Evolutionary conservation across 2,888 invertebrate genomes (phyloP).

Genomic region (Platerodrilus igneus): DNA sequence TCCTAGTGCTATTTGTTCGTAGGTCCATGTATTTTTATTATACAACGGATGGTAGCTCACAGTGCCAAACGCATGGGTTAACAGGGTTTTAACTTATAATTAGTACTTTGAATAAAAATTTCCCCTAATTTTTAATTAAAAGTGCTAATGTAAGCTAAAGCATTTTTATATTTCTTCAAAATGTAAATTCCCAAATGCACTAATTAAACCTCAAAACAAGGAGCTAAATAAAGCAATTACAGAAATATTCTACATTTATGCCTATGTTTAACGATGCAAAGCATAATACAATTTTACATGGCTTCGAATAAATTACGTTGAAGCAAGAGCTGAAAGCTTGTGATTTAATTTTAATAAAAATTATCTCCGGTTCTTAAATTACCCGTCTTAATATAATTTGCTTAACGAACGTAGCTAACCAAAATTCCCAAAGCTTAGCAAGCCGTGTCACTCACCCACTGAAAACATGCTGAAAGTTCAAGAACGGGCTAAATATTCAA

Average conservation of each 20-base stretch:
- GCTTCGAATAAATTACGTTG: conserved; percentile 28
- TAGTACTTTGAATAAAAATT: conserved; percentile 1
- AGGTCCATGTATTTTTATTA: too few relatives aligned
- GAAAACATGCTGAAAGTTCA: conserved; percentile 33
- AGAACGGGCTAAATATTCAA: conserved; percentile 34
- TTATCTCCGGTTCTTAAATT: conserved; percentile 36
- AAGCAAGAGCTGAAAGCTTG: conserved; percentile 29
- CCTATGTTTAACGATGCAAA: conserved; percentile 29
- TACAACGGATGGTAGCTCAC: too few relatives aligned
- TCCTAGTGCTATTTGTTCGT: conserved; percentile 28
- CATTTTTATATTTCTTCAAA: too few relatives aligned
- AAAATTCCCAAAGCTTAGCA: conserved; percentile 34
- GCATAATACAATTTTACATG: conserved; percentile 27
- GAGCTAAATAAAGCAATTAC: conserved; percentile 11
- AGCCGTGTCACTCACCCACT: conserved; percentile 34
- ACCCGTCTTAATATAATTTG: conserved; percentile 38
- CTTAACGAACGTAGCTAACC: conserved; percentile 39
- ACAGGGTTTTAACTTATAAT: too few relatives aligned
- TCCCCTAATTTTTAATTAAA: conserved; percentile 10
- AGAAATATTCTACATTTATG: conserved; percentile 13
- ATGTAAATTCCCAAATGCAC: conserved; percentile 9
- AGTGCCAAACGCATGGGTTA: too few relatives aligned
- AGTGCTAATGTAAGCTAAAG: conserved; percentile 1
- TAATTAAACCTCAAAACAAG: conserved; percentile 12
- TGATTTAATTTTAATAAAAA: conserved; percentile 40